Conservation (phyloP, 2,113 vertebrate genomes). For the Grammomys dolichurus region DNA sequence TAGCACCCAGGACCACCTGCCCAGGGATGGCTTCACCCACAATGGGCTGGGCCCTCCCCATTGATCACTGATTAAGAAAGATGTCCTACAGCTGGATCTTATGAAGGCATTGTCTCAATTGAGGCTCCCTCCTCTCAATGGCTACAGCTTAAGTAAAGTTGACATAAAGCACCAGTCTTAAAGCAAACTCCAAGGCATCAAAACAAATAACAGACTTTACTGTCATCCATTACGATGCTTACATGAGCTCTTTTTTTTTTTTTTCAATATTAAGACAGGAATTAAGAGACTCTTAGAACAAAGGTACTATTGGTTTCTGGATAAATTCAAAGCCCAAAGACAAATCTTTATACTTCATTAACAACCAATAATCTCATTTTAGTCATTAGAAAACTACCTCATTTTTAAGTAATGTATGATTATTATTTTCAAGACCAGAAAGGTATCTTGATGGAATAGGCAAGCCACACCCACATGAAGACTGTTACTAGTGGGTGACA, state of each 20-base stretch:
- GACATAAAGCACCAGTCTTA: neutral
- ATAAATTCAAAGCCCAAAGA: neutral
- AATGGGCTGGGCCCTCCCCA: neutral
- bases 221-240: neutral
- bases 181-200: neutral
- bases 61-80: neutral
- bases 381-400: neutral
- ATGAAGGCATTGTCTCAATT: neutral
- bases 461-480: neutral
- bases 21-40: neutral
- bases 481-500: no score
- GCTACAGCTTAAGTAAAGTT: neutral
- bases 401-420: neutral
- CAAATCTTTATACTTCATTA: neutral
- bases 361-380: neutral
- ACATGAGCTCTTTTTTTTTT: neutral
- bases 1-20: neutral
- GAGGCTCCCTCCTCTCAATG: neutral
- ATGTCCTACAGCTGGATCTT: neutral
- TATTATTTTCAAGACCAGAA: conserved; percentile 7
- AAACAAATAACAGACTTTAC: neutral
- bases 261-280: neutral
- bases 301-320: neutral
- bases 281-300: neutral
- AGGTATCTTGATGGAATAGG: neutral